phyloP scores from a whole-genome alignment of 2,113 vertebrate species.

The Syrmaticus mikado region DNA sequence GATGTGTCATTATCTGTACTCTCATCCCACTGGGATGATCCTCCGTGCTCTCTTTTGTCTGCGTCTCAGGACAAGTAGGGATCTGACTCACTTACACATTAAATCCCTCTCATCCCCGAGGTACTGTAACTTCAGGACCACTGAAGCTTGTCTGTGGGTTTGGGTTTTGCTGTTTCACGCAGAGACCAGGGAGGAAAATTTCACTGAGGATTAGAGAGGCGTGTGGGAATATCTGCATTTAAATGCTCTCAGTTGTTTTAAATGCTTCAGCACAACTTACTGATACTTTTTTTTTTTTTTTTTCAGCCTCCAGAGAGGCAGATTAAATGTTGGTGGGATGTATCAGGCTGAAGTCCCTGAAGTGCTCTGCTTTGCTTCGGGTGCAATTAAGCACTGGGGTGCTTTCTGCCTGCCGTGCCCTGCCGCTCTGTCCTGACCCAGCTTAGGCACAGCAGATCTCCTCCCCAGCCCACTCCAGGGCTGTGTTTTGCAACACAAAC shows the following conservation, averaged over 20 bases:
- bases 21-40: not conserved
- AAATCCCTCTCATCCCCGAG: not conserved
- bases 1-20: not conserved
- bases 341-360: not conserved
- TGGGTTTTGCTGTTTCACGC: not conserved
- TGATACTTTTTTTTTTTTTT: not conserved
- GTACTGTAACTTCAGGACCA: not conserved
- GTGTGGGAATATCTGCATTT: not conserved
- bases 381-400: not conserved
- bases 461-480: rapidly evolving
- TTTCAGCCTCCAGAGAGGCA: not conserved
- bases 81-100: not conserved
- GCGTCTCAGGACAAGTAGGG: not conserved
- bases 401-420: rapidly evolving
- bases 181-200: not conserved
- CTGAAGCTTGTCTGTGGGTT: not conserved
- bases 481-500: not conserved
- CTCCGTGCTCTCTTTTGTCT: rapidly evolving
- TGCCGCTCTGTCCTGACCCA: not conserved
- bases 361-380: not conserved
- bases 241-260: not conserved
- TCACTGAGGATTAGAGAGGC: not conserved
- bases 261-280: not conserved
- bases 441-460: not conserved
- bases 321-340: not conserved